A percentile compares a stretch with the other conserved stretches of the same genome.
Evolutionary conservation across 2,797 vertebrate genomes (phyloP).

Genomic region (Melanogrammus aeglefinus): DNA sequence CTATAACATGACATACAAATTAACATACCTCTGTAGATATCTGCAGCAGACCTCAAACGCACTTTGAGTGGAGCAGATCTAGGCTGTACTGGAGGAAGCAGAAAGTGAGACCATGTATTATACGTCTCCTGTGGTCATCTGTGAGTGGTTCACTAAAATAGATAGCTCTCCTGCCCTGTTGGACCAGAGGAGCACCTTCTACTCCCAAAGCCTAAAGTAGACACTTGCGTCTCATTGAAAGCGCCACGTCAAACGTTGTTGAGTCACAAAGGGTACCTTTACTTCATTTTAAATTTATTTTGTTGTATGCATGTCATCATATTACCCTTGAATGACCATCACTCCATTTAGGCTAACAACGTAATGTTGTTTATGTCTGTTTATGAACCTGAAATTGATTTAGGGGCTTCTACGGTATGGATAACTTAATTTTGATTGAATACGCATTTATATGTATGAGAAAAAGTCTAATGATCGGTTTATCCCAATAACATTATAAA

Average conservation of each 20-base stretch:
- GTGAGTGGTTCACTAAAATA: slow-evolving; percentile 75
- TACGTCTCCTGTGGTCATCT: slow-evolving; percentile 51
- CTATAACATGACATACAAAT: slow-evolving; percentile 12
- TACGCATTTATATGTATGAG: background rate
- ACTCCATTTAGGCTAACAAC: background rate
- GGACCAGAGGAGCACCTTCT: background rate
- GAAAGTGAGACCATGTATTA: slow-evolving; percentile 51
- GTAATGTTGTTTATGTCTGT: background rate
- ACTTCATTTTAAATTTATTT: background rate
- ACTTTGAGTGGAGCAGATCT: slow-evolving; percentile 32
- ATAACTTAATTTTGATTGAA: background rate
- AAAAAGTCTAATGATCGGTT: background rate
- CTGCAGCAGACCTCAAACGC: slow-evolving; percentile 34
- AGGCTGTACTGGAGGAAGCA: slow-evolving; percentile 47
- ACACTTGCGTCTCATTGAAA: background rate
- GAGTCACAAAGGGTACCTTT: background rate
- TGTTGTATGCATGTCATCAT: background rate
- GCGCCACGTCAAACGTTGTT: background rate
- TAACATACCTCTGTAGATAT: slow-evolving; percentile 56
- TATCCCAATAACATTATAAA: background rate
- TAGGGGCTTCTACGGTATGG: background rate
- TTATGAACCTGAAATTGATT: background rate
- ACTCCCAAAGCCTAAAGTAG: background rate
- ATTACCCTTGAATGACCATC: background rate
- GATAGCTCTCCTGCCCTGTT: background rate